These are phyloP conservation scores for Antitype chi DNA, from an alignment of 2,888 invertebrate genomes.

Conservation along the genomic window DNA sequence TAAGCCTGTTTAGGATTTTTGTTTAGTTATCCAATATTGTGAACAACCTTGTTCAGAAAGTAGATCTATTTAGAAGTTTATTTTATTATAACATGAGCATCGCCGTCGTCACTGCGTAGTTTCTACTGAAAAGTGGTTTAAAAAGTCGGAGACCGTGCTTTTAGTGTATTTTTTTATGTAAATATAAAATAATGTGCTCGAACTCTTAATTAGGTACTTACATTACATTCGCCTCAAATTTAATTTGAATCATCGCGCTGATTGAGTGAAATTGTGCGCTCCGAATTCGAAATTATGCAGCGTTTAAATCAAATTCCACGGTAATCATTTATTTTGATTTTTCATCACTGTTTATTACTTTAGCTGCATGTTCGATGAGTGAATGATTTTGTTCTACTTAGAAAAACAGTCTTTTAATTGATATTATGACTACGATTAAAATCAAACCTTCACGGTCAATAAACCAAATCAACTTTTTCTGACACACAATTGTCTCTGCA, in stretches of 20 bases:
- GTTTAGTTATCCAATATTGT: slow-evolving; percentile 10
- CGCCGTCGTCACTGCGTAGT: background rate
- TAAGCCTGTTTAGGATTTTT: slow-evolving; percentile 26
- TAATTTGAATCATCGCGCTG: slow-evolving; percentile 57
- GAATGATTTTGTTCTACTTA: slow-evolving; percentile 6
- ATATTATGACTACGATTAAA: slow-evolving; percentile 23
- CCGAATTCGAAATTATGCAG: slow-evolving; percentile 59
- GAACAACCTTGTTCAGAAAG: background rate
- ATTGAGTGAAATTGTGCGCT: slow-evolving; percentile 66
- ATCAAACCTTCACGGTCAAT: slow-evolving; percentile 57
- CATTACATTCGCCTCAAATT: slow-evolving; percentile 52
- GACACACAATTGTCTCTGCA: slow-evolving; percentile 30
- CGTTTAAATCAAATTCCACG: slow-evolving; percentile 26
- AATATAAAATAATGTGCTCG: slow-evolving; percentile 5
- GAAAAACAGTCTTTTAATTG: slow-evolving; percentile 1
- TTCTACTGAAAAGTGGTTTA: slow-evolving; percentile 9
- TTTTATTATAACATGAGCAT: background rate
- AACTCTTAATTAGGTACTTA: slow-evolving; percentile 25
- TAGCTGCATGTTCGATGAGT: background rate
- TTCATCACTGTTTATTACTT: background rate
- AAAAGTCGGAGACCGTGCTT: background rate
- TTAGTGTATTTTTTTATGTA: background rate
- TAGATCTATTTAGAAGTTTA: background rate
- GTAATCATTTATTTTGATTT: slow-evolving; percentile 2
- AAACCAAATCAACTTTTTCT: slow-evolving; percentile 63